Percentiles rank a stretch among this genome's conserved stretches.
phyloP scores from a whole-genome alignment of 2,888 invertebrate genomes.

The Melanophora roralis region DNA sequence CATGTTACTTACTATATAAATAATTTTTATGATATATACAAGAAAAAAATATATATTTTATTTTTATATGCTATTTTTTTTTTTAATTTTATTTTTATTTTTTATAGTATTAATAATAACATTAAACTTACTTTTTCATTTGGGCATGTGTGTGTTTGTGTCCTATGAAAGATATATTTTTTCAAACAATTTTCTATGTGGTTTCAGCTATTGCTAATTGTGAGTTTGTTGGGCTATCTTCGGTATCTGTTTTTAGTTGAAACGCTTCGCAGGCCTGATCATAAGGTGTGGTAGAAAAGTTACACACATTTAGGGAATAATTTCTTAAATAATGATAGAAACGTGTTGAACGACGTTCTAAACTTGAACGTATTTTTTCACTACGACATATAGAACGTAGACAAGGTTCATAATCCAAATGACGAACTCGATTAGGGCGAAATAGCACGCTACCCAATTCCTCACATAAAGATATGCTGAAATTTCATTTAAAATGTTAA shows the following conservation, averaged over 20 bases:
- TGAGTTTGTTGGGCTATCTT: constrained; percentile 14
- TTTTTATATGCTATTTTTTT: too few species aligned
- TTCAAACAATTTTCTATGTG: background rate
- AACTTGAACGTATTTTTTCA: constrained; percentile 80
- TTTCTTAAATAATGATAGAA: constrained; percentile 88
- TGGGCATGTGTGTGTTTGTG: background rate
- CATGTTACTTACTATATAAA: constrained; percentile 13
- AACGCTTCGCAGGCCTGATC: constrained; percentile 77
- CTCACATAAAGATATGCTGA: constrained; percentile 78
- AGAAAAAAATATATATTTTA: background rate
- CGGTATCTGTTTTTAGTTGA: constrained; percentile 24
- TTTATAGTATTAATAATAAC: background rate
- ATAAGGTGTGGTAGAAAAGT: constrained; percentile 78
- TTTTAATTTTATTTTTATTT: too few species aligned
- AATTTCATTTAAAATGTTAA: constrained; percentile 65
- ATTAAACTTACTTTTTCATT: constrained; percentile 9
- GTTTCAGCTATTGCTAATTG: background rate
- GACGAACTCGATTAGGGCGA: constrained; percentile 79
- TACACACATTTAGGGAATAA: constrained; percentile 76
- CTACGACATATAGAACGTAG: constrained; percentile 84
- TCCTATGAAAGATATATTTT: background rate
- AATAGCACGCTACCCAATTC: constrained; percentile 77
- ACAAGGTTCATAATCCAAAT: constrained; percentile 84
- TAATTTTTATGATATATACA: constrained; percentile 15
- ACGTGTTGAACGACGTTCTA: constrained; percentile 83